Conservation (phyloP, 2,888 invertebrate genomes). For the Nesidiocoris tenuis region DNA sequence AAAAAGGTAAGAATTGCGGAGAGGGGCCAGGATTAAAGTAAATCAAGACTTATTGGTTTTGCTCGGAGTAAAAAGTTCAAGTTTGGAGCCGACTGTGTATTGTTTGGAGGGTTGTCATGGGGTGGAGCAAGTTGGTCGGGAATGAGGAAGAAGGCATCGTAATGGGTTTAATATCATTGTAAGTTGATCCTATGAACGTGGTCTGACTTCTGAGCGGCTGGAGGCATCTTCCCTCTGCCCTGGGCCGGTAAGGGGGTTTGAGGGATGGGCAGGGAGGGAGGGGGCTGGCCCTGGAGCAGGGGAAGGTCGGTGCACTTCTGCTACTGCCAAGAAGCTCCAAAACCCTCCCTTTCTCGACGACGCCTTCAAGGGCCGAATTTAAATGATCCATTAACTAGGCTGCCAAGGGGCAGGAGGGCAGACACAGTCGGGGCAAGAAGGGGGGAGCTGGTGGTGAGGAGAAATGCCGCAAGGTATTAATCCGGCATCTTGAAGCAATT, state of each 20-base stretch:
- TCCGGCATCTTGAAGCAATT: slow-evolving; percentile 43
- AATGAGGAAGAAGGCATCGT: background rate
- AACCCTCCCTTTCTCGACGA: background rate
- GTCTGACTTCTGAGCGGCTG: slow-evolving; percentile 35
- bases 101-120: slow-evolving; percentile 40
- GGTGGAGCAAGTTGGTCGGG: background rate
- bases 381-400: slow-evolving; percentile 44
- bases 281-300: no score
- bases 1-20: background rate
- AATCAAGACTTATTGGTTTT: slow-evolving; percentile 44
- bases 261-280: no score
- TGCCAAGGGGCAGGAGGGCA: slow-evolving; percentile 1
- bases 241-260: no score
- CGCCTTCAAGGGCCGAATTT: slow-evolving; percentile 41
- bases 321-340: background rate
- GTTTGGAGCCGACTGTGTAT: slow-evolving; percentile 32
- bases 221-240: background rate
- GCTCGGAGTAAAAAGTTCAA: slow-evolving; percentile 39
- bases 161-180: slow-evolving; percentile 46
- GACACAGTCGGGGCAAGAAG: background rate
- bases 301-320: slow-evolving; percentile 10
- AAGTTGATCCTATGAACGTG: slow-evolving; percentile 45
- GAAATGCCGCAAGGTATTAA: slow-evolving; percentile 42
- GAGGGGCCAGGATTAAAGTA: slow-evolving; percentile 35
- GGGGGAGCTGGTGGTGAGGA: background rate